Evolutionary conservation across 2,797 vertebrate species (phyloP).

Genomic region (Acipenser transmontanus): DNA sequence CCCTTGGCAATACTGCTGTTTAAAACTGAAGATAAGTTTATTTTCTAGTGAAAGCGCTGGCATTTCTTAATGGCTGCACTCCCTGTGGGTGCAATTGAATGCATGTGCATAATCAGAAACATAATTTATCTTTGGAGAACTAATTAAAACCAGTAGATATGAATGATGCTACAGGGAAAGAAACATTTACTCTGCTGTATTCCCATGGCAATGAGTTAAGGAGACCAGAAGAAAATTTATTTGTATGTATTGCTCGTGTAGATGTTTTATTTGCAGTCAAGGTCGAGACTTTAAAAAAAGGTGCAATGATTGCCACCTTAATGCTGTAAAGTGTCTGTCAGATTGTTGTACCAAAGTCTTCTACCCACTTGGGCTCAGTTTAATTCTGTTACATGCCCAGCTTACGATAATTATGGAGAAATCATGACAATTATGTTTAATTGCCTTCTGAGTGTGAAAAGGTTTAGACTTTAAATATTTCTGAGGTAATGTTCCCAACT

Average conservation of each 20-base stretch:
- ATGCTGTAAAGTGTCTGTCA: not conserved
- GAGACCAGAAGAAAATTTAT: slow-evolving; percentile 4
- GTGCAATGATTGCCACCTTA: no score
- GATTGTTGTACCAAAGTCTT: not conserved
- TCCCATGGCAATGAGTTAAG: slow-evolving; percentile 16
- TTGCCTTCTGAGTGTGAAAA: no score
- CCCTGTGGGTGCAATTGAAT: slow-evolving; percentile 7
- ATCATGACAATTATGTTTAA: not conserved
- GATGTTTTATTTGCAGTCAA: no score
- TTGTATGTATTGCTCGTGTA: not conserved
- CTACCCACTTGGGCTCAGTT: not conserved
- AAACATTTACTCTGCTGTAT: slow-evolving; percentile 5
- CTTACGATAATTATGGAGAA: not conserved
- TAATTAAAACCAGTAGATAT: slow-evolving; percentile 25
- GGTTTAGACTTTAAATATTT: no score
- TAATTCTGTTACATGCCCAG: not conserved
- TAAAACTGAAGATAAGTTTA: not conserved
- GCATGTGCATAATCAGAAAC: slow-evolving; percentile 22
- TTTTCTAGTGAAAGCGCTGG: slow-evolving; percentile 12
- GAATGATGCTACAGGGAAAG: slow-evolving; percentile 20
- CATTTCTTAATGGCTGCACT: slow-evolving; percentile 17
- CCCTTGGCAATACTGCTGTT: slow-evolving; percentile 12
- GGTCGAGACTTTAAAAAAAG: no score
- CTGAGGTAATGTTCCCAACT: no score
- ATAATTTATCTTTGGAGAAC: slow-evolving; percentile 21